Percentiles rank a stretch among this genome's conserved stretches.
Conservation (phyloP, 35 echinoderm and acorn worm genomes). For the Hemicentrotus pulcherrimus region DNA sequence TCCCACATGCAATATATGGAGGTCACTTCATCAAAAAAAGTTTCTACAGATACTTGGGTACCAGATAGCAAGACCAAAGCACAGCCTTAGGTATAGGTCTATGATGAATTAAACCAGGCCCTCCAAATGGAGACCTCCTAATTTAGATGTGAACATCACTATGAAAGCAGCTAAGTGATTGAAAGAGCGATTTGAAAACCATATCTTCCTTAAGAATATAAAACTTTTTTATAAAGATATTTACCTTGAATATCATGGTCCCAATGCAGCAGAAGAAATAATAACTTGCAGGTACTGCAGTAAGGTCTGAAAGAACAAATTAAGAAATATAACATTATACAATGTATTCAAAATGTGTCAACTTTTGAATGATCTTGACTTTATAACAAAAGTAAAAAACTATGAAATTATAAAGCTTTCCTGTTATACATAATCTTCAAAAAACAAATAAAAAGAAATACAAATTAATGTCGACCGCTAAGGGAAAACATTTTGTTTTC, state of each 20-base stretch:
- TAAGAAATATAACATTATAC: background rate
- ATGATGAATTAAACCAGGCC: background rate
- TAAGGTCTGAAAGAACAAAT: background rate
- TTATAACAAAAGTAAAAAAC: background rate
- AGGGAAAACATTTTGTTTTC: too few species aligned
- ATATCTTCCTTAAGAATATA: too few species aligned
- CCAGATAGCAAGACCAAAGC: background rate
- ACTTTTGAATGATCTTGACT: background rate
- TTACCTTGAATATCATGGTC: background rate
- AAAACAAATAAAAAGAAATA: too few species aligned
- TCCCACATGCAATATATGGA: background rate
- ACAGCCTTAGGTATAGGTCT: background rate
- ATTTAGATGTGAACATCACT: background rate
- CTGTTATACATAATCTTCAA: background rate
- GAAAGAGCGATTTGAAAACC: too few species aligned
- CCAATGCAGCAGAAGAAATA: background rate
- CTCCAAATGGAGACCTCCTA: background rate
- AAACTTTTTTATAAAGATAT: background rate
- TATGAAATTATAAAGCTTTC: background rate
- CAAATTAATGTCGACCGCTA: too few species aligned
- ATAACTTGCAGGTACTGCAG: background rate
- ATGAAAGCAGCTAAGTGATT: too few species aligned
- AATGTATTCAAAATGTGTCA: background rate
- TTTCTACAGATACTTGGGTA: background rate
- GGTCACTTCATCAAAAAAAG: background rate